Base-by-base conservation (phyloP, 2,113 vertebrate genomes). In the Prunella himalayana region DNA sequence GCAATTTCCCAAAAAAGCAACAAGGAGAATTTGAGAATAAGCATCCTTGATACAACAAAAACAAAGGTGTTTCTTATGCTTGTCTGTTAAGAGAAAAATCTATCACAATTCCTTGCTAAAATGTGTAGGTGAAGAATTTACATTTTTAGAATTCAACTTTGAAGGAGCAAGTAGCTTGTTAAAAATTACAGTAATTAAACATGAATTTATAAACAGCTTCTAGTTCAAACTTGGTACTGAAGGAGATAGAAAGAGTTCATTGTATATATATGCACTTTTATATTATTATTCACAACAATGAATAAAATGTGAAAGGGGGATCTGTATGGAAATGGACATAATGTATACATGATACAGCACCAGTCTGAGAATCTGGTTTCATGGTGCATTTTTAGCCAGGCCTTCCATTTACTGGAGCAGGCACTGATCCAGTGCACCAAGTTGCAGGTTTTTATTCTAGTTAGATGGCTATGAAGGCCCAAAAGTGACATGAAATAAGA, bases 401-500 rank as follows among this genome's bases (percentile, higher is more conserved):
- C 13, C 37, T 51, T 47, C 44, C 64, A 75, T 69, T 83, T 79
- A 70, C 80, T 21, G n/a, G 72, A 86, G 44, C n/a, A 68, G 53
- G 15, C 41, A 60, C 56, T 63, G 78, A 86, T 77, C 28, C 49
- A 68, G 60, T 4, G 41, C 51, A 78, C 44, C 59, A 88, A 65
- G 7, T 2, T 75, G 63, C 53, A 84, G 42, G 76, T 75, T 71
- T 75, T 75, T 93, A 39, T 81, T 93, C 60, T 24, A 90, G 30
- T 81, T 76, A 90, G n/a, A 65, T 54, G 69, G 60, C 15, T 93
- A 39, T 0, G 3, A 72, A 86, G 80, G 61, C 88, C 86, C 83
- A 88, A 78, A 93, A 97, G 92, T 69, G 69, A 94, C 9, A 1
- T 0, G 23, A 95, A 70, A 93, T 42, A 91, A 94, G 75, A 96